Percentiles rank a stretch among this genome's conserved stretches.
Conservation (phyloP, 2,797 vertebrate genomes). For the Poecilia velifera region DNA sequence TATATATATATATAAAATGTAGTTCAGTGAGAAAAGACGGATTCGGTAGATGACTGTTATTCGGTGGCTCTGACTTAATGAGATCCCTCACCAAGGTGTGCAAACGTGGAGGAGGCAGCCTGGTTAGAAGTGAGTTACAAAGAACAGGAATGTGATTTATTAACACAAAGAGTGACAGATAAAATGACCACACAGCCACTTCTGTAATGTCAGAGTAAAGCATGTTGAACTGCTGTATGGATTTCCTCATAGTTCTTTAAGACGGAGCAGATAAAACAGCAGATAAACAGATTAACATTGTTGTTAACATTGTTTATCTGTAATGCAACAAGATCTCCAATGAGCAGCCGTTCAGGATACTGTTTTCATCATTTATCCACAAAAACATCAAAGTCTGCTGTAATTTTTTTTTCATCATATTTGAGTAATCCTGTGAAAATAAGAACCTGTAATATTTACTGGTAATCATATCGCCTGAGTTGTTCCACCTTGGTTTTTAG, state of each 20-base stretch:
- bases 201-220: background rate
- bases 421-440: background rate
- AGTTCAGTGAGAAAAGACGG: background rate
- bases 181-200: background rate
- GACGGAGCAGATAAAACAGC: background rate
- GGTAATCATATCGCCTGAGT: background rate
- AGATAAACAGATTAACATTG: background rate
- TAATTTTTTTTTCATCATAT: background rate
- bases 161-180: background rate
- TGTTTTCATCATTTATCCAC: background rate
- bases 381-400: background rate
- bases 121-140: background rate
- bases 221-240: background rate
- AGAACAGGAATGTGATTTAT: background rate
- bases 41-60: background rate
- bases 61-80: background rate
- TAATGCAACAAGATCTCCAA: background rate
- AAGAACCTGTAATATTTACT: background rate
- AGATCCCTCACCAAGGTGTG: background rate
- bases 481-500: background rate
- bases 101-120: background rate
- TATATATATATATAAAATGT: background rate
- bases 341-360: background rate
- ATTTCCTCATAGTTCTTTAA: background rate
- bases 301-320: background rate